Percentiles rank a stretch among this genome's conserved stretches.
Conservation (phyloP, 2,113 vertebrate species). For the Perca schrenkii region DNA sequence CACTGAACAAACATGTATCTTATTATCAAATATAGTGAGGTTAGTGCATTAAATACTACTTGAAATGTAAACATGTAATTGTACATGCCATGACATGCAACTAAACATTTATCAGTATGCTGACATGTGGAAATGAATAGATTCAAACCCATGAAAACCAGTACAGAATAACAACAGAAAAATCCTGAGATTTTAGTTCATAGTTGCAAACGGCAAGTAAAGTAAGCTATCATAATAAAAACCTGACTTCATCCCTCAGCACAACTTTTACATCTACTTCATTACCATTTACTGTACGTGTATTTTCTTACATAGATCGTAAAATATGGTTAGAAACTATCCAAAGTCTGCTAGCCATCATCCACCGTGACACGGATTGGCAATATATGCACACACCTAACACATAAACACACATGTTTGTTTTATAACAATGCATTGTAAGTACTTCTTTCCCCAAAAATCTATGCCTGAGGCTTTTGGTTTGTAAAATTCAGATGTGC, state of each 20-base stretch:
- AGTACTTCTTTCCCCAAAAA: neutral
- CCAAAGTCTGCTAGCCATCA: neutral
- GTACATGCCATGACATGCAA: neutral
- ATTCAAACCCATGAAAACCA: neutral
- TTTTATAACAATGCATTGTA: neutral
- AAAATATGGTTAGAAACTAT: neutral
- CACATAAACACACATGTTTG: neutral
- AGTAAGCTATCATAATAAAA: neutral
- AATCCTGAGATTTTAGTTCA: neutral
- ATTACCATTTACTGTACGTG: neutral
- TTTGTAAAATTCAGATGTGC: neutral
- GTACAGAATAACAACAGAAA: neutral
- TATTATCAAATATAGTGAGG: neutral
- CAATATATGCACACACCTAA: neutral
- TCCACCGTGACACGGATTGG: neutral
- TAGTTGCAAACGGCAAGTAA: neutral
- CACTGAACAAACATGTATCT: neutral
- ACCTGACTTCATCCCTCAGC: neutral
- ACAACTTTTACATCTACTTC: too few relatives aligned
- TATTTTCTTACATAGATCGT: neutral
- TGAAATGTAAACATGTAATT: neutral
- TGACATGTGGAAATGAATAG: neutral
- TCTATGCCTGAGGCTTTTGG: conserved; percentile 9
- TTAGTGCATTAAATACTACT: neutral
- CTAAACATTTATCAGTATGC: neutral